Evolutionary conservation across 2,888 invertebrate genomes (phyloP), one percentile per base, ranked within the genome.

Genomic region (Oxystoma pomonae): DNA sequence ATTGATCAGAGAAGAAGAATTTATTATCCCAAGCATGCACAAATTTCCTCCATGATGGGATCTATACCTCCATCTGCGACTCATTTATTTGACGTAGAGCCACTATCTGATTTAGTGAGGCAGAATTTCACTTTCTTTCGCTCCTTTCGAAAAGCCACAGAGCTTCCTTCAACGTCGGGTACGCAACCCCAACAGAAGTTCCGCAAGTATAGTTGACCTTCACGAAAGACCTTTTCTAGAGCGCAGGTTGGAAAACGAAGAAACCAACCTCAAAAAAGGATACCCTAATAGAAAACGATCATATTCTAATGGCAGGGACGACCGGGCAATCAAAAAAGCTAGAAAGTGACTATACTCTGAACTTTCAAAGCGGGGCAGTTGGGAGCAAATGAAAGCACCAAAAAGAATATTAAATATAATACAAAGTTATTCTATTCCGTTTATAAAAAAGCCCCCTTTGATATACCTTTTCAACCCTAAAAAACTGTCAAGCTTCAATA

Each of bases 341-440:
- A n/a, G n/a, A n/a, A n/a, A 35, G 35, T 35, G 35, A 35, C 35
- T 35, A 35, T 35, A 3, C 35, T 3, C n/a, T n/a, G n/a, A n/a
- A 35, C 12, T 7, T 35, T 35, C 35, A 35, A 35, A 12, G 35
- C 5, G 12, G 35, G 35, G 5, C 35, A 12, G 5, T 12, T 35
- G 3, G 3, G 3, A 35, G 35, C 20, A 51, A 35, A 16, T 20
- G 53, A 62, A 60, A 49, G 65, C 59, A 19, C 62, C 62, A 12
- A 55, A 55, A n/a, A 20, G 19, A 5, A 59, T 65, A 51, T 55
- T 65, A 57, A 19, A 63, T 19, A 59, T 57, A 9, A 12, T 65
- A 57, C 22, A n/a, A 18, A 60, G 63, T 22, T 65, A 65, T 52
- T 35, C 60, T 9, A 63, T 65, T 20, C 60, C 19, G 3, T 60